Base-by-base conservation (phyloP, 2,113 vertebrate genomes). In the Serilophus lunatus region DNA sequence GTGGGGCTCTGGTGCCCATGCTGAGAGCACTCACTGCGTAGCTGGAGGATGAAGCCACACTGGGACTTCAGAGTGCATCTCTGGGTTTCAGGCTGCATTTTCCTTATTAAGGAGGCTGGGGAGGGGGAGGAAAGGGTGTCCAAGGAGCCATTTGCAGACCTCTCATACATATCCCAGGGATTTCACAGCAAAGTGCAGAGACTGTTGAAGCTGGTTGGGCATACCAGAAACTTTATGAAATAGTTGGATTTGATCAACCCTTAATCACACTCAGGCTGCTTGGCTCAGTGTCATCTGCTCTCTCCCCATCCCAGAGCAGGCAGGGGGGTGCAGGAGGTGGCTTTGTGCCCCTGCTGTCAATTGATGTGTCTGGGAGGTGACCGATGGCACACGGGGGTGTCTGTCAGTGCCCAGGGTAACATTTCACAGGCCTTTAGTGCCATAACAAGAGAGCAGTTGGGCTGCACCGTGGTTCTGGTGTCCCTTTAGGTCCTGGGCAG, bases 271-370 rank as follows among this genome's bases (percentile, higher is more conserved):
- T 36, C 66, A 66, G 65, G 33, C 51, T 85, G 35, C 20, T 69
- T 87, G 70, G 45, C 85, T 75, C 12, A 12, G 68, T 10, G 20
- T 89, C 0, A 0, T 57, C 75, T 0, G 0, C 20, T 22, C 16
- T 78, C 28, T 94, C 29, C 33, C 74, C 3, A 0, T 50, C 24
- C 44, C 1, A 0, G 47, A 50, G 61, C 60, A 31, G 50, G 33
- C 18, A 5, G 40, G 20, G 47, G 47, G 28, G 1, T 53, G 40
- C 71, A 51, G 71, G 28, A n/a, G 9, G 3, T 3, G 3, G 26
- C 57, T 10, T 71, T 0, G 0, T 4, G 6, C 13, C 44, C 44
- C n/a, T 38, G 11, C 69, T 77, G 40, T 10, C 3, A 8, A 0
- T 15, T 9, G 10, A 1, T 0, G 1, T 68, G 57, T 15, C 28